Base-by-base conservation (phyloP, 2,797 vertebrate species). In the Pseudochromis fuscus region DNA sequence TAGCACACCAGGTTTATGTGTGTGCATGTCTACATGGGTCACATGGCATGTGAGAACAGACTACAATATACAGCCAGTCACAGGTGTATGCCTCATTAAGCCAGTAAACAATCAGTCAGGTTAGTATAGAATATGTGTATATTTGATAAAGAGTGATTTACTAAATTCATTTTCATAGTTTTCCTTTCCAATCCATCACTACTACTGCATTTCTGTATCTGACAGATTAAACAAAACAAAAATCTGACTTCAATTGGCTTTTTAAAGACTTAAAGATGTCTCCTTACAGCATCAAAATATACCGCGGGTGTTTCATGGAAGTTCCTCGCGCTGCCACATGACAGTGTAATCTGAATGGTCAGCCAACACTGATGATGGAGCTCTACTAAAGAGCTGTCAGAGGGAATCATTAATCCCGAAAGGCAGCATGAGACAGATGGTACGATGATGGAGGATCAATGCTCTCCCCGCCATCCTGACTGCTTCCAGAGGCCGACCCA, bases 351-450 rank as follows among this genome's bases (percentile, higher is more conserved):
- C 82, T 79, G 79, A 83, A 84, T 72, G 79, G 79, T 81, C 83
- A 70, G 64, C 33, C 51, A 7, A 42, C 73, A 55, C 72, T 76
- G 81, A 91, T 76, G 81, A 91, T 55, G 61, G 79, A 89, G 75
- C 74, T 45, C 65, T 28, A 19, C 86, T 89, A 83, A 90, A 91
- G 85, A 90, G 89, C 88, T 85, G 88, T 90, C 89, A 85, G 79
- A 87, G 67, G 67, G 81, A 88, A 86, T 87, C 88, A 81, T 89
- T 94, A 93, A 93, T 93, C 91, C 91, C 86, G 85, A 83, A 87
- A 89, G 85, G 85, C 85, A 84, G 88, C 72, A 57, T 67, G 72
- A 87, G 89, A 91, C 94, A 93, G 93, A 94, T 94, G 93, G 93
- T 74, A 33, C 9, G 66, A 92, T 85, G 92, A 89, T 88, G 88